A percentile compares a stretch with the other conserved stretches of the same genome.
Evolutionary conservation across 2,797 vertebrate species (phyloP).

Genomic region (Rhodeus uyekii): DNA sequence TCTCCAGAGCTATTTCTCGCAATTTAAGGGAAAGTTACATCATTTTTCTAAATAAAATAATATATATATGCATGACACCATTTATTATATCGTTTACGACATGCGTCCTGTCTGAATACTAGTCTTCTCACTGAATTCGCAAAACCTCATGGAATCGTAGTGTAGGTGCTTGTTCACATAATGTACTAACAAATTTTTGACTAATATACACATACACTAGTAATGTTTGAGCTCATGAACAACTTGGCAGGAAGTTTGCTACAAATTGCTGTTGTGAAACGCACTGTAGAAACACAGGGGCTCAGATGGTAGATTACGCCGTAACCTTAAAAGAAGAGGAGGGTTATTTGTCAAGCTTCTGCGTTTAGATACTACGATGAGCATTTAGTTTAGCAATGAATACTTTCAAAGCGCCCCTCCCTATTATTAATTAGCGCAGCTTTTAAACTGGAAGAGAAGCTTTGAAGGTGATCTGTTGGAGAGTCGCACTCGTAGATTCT

Average conservation of each 20-base stretch:
- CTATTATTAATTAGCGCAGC: constrained; percentile 59
- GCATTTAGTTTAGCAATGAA: constrained; percentile 33
- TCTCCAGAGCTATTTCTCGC: constrained; percentile 38
- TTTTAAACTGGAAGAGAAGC: constrained; percentile 37
- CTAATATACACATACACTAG: constrained; percentile 26
- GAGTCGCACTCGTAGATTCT: constrained; percentile 26
- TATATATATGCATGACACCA: constrained; percentile 48
- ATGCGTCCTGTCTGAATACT: constrained; percentile 45
- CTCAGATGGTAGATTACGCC: constrained; percentile 6
- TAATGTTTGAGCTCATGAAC: constrained; percentile 16
- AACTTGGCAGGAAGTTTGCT: constrained; percentile 28
- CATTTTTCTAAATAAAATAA: constrained; percentile 29
- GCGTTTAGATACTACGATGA: constrained; percentile 40
- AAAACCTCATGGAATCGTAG: constrained; percentile 53
- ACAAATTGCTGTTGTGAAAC: constrained; percentile 13
- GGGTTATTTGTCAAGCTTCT: constrained; percentile 46
- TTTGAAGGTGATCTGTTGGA: constrained; percentile 48
- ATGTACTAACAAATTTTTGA: constrained; percentile 35
- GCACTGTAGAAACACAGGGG: neutral
- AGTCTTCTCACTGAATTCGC: constrained; percentile 36
- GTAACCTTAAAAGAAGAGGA: constrained; percentile 24
- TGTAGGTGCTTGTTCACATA: constrained; percentile 48
- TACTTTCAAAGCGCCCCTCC: constrained; percentile 53
- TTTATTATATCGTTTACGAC: constrained; percentile 43
- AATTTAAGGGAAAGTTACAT: constrained; percentile 53